Conservation (phyloP, 1,140 invertebrate species). For the Bombyx mori region DNA sequence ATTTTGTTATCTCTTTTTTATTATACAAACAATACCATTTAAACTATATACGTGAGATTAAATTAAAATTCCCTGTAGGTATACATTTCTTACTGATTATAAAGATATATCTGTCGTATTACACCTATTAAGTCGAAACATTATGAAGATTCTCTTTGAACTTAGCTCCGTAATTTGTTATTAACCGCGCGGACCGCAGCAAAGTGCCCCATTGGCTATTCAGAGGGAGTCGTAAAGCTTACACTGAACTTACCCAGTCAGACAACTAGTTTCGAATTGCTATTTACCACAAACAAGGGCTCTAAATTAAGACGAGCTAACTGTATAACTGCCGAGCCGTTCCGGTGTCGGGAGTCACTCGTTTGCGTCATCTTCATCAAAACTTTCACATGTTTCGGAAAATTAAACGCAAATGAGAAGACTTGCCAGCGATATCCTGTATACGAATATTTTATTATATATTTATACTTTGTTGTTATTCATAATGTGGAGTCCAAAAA, state of each 20-base stretch:
- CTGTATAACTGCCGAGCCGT: constrained; percentile 27
- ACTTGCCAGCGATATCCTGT: too few species aligned
- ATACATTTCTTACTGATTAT: too few species aligned
- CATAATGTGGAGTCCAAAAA: neutral
- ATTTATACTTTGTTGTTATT: neutral
- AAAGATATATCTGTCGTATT: too few species aligned
- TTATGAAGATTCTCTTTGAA: too few species aligned
- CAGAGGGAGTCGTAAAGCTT: constrained; percentile 32
- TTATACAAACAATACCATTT: too few species aligned
- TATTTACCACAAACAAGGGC: constrained; percentile 63
- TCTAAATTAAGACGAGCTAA: constrained; percentile 58
- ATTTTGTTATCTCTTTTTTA: too few species aligned
- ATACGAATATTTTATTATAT: neutral
- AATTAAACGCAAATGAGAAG: constrained; percentile 22
- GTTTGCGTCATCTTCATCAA: constrained; percentile 19
- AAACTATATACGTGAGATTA: too few species aligned
- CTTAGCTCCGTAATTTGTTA: neutral
- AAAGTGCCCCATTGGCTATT: constrained; percentile 42
- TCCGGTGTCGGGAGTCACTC: neutral
- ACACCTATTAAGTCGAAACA: too few species aligned
- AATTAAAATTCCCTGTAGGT: too few species aligned
- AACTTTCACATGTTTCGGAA: constrained; percentile 21
- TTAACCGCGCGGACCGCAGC: constrained; percentile 8
- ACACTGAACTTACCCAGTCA: constrained; percentile 35
- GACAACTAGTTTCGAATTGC: constrained; percentile 55